Evolutionary conservation across 2,888 invertebrate genomes (phyloP), one percentile per base, ranked within the genome.

Genomic region (Chaitophorus viminalis): DNA sequence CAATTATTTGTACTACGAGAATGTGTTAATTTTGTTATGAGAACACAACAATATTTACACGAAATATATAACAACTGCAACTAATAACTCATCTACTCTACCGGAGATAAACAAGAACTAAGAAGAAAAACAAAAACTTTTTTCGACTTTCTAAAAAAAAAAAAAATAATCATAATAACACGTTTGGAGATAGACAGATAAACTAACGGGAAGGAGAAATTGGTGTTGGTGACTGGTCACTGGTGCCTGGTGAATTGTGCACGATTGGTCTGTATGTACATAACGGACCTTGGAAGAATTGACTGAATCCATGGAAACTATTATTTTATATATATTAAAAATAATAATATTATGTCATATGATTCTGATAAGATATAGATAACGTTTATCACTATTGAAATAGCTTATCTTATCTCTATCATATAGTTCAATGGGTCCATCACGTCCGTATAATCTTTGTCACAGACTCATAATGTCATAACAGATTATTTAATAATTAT

Each of bases 141-240:
- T 87, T 81, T 87, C 46, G 60, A 87, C 87, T 87, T 87, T 87
- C 87, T 87, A 78, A 86, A 77, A 79, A 76, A 70, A 87, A 81
- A 54, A 86, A 77, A 39, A 78, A 78, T 78, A 54, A 84, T 65
- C 77, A 84, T 46, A 84, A 84, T 84, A 76, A 81, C 79, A 75
- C 60, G 33, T 74, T 79, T 25, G 39, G 87, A 29, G 78, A 86
- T 86, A 60, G 87, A 29, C 60, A n/a, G n/a, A n/a, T n/a, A n/a
- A 25, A 74, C 60, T 39, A 79, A 86, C 79, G 79, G 60, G 86
- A 72, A 86, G 86, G 87, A 87, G 87, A 87, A 86, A 86, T 86
- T 86, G 84, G 68, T 79, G 25, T 72, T 54, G 11, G 14, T 77
- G 52, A 84, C 29, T 46, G 46, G 25, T n/a, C n/a, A n/a, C 21